Base-by-base conservation (phyloP, 2,797 vertebrate genomes). In the Sparidentex hasta region DNA sequence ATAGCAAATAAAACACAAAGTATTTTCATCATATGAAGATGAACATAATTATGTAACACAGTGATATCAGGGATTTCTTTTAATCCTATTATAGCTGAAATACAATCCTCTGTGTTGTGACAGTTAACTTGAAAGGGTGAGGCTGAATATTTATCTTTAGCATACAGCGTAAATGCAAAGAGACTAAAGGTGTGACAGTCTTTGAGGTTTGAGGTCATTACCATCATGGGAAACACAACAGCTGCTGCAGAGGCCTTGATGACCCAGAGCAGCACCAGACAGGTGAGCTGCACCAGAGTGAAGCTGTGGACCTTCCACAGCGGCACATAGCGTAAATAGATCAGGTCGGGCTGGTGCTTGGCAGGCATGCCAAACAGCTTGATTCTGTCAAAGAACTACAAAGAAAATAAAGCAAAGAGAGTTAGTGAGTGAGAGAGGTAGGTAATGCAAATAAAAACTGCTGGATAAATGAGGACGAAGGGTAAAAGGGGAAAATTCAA, bases 201-300 rank as follows among this genome's bases (percentile, higher is more conserved):
- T 18, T 7, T 50, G 12, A 46, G 5, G 3, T 18, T 16, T 13
- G 12, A 41, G 46, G 5, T 44, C 43, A 7, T 83, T 94, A 99
- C 98, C 98, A 99, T 99, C 97, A 99, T 99, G 70, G 98, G 98
- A 79, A 99, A 99, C 65, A 99, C 95, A n/a, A 99, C 97, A 17
- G 98, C 98, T 55, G 98, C 98, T 57, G 96, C 89, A 20, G 98
- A 97, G 20, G 92, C 96, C 93, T 99, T 99, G 87, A 99, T 99
- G 64, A 97, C 96, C 98, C 98, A 99, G 17, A 99, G 88, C 52
- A 98, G 91, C 65, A 98, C 95, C 47, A 99, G 91, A 80, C 98
- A 99, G 70, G 96, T 97, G 59, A 99, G 96, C 89, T 99, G 98
- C 84, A 99, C 90, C 73, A 97, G 94, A 0, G 97, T 99, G 91